Evolutionary conservation across 2,888 invertebrate genomes (phyloP).

Genomic region (Gymnosoma rotundatum): DNA sequence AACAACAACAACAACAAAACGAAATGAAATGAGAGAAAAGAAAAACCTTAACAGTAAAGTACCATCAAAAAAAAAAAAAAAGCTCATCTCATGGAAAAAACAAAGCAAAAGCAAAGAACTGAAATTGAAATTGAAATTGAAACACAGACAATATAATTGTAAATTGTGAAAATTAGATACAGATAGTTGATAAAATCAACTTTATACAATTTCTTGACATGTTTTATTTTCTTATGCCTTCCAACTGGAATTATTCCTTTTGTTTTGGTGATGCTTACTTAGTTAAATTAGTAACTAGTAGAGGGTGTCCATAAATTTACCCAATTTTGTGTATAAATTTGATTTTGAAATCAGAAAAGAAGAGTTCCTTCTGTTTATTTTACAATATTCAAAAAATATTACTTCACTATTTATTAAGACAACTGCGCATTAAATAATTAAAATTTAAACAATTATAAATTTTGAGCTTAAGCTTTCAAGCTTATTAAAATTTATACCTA

Average conservation of each 20-base stretch:
- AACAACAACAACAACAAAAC: slow-evolving; percentile 4
- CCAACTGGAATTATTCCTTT: slow-evolving; percentile 7
- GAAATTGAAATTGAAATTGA: slow-evolving; percentile 29
- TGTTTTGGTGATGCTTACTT: not conserved
- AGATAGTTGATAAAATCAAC: slow-evolving; percentile 14
- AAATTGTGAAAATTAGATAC: slow-evolving; percentile 31
- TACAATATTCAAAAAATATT: too few species aligned
- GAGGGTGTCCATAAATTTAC: too few species aligned
- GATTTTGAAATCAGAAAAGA: too few species aligned
- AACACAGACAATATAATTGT: not conserved
- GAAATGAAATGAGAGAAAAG: too few species aligned
- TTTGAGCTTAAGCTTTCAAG: too few species aligned
- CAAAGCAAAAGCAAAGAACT: slow-evolving; percentile 20
- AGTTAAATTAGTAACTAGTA: too few species aligned
- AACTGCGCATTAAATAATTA: too few species aligned
- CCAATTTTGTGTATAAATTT: too few species aligned
- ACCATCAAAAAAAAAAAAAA: not conserved
- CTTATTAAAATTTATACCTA: too few species aligned
- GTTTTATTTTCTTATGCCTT: slow-evolving; percentile 1
- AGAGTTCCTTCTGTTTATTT: too few species aligned
- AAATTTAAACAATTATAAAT: too few species aligned
- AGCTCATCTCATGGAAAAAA: not conserved
- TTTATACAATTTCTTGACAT: slow-evolving; percentile 5
- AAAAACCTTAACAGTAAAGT: not conserved
- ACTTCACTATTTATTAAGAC: too few species aligned